These are phyloP conservation scores for Octopus sinensis DNA, from an alignment of 1,140 invertebrate species.

Conservation along the genomic window DNA sequence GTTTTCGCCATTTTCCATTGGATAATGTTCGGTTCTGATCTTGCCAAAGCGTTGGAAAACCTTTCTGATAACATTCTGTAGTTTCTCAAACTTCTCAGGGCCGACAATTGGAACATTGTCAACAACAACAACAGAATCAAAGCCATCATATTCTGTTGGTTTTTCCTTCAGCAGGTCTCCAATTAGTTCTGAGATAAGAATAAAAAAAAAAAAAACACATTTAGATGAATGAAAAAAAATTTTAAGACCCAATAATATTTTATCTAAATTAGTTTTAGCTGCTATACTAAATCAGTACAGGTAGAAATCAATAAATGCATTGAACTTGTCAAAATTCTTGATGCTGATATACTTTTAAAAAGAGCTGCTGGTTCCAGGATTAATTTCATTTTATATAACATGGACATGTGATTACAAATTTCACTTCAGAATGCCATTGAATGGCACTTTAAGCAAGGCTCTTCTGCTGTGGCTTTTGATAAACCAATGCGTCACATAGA, in stretches of 20 bases:
- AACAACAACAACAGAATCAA: slow-evolving; percentile 92
- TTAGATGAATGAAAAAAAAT: no score
- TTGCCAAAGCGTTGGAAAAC: slow-evolving; percentile 87
- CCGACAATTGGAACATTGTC: slow-evolving; percentile 94
- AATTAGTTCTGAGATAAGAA: slow-evolving; percentile 72
- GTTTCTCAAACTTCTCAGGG: slow-evolving; percentile 83
- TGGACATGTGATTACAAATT: neutral
- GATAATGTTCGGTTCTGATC: slow-evolving; percentile 87
- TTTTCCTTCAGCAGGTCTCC: slow-evolving; percentile 81
- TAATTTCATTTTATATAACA: neutral
- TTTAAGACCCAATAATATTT: no score
- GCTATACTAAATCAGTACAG: no score
- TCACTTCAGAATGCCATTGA: no score
- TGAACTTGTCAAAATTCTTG: no score
- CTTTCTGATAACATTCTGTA: slow-evolving; percentile 89
- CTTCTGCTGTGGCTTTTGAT: no score
- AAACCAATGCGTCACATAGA: no score
- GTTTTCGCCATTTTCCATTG: slow-evolving; percentile 77
- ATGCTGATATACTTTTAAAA: neutral
- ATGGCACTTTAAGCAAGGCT: no score
- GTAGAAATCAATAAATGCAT: no score
- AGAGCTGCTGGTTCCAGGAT: neutral
- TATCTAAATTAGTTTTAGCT: no score
- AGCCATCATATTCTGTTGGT: slow-evolving; percentile 90
- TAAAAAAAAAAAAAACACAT: no score